phyloP scores from a whole-genome alignment of 2,797 vertebrate species.

The Lagocephalus sceleratus region DNA sequence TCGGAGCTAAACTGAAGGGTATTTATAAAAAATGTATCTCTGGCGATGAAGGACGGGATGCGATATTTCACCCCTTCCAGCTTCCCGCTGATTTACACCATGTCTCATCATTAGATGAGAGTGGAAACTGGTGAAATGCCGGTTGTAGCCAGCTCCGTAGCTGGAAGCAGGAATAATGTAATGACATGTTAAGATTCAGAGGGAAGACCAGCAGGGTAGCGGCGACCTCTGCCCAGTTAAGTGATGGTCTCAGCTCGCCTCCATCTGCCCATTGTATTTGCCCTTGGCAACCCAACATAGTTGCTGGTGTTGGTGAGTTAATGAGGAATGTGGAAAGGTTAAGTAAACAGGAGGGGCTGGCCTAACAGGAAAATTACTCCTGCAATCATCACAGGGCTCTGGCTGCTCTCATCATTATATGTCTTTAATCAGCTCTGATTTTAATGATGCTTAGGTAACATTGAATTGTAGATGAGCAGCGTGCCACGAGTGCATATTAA shows the following conservation, averaged over 20 bases:
- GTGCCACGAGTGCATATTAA: slow-evolving; percentile 28
- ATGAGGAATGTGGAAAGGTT: slow-evolving; percentile 81
- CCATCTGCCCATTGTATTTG: slow-evolving; percentile 77
- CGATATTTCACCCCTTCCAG: slow-evolving; percentile 31
- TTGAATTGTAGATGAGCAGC: slow-evolving; percentile 48
- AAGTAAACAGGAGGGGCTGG: slow-evolving; percentile 79
- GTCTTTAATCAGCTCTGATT: slow-evolving; percentile 72
- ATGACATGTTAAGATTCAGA: slow-evolving; percentile 60
- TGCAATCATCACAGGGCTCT: slow-evolving; percentile 56
- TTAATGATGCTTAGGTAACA: slow-evolving; percentile 69
- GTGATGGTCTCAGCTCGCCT: slow-evolving; percentile 69
- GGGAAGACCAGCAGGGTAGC: slow-evolving; percentile 52
- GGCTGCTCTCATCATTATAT: slow-evolving; percentile 63
- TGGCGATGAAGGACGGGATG: slow-evolving; percentile 34
- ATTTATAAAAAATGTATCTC: slow-evolving; percentile 39
- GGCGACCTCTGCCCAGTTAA: slow-evolving; percentile 64
- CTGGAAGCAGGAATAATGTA: slow-evolving; percentile 58
- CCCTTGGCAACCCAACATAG: slow-evolving; percentile 74
- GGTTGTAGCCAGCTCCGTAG: slow-evolving; percentile 38
- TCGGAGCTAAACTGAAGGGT: slow-evolving; percentile 55
- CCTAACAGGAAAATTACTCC: slow-evolving; percentile 74
- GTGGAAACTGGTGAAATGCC: slow-evolving; percentile 35
- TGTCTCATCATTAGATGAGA: slow-evolving; percentile 38
- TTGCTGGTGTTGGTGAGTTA: slow-evolving; percentile 71
- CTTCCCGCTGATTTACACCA: slow-evolving; percentile 41